Conservation (phyloP, 2,888 invertebrate species). For the Boloria euphrosyne region DNA sequence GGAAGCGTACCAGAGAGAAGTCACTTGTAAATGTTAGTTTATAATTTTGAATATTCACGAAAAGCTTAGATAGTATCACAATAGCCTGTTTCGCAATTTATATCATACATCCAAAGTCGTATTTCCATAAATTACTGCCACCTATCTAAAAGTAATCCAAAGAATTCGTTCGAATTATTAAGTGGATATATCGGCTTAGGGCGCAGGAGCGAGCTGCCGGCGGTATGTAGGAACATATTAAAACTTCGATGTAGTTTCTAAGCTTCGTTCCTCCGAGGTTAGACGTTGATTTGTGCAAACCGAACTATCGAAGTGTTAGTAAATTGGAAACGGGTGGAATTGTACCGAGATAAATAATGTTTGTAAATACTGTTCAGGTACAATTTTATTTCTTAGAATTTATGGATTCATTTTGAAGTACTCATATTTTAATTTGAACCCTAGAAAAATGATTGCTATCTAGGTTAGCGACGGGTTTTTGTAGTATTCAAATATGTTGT, state of each 20-base stretch:
- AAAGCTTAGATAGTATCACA: too few species aligned
- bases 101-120: not conserved
- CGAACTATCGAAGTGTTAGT: constrained; percentile 9
- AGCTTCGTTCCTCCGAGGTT: constrained; percentile 22
- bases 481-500: too few species aligned
- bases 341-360: not conserved
- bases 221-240: constrained; percentile 31
- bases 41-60: too few species aligned
- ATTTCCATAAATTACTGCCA: constrained; percentile 5
- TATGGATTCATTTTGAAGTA: too few species aligned
- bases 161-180: constrained; percentile 25
- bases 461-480: too few species aligned
- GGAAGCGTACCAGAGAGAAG: too few species aligned
- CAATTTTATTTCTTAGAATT: too few species aligned
- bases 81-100: not conserved
- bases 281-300: constrained; percentile 14
- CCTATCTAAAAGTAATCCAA: constrained; percentile 20
- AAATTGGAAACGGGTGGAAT: not conserved
- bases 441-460: too few species aligned
- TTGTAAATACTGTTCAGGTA: not conserved
- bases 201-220: not conserved
- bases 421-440: too few species aligned
- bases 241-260: constrained; percentile 33
- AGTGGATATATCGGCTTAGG: constrained; percentile 21
- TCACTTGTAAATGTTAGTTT: too few species aligned